These are phyloP conservation scores for Knipowitschia caucasica DNA, from an alignment of 2,797 vertebrate species.

Conservation along the genomic window DNA sequence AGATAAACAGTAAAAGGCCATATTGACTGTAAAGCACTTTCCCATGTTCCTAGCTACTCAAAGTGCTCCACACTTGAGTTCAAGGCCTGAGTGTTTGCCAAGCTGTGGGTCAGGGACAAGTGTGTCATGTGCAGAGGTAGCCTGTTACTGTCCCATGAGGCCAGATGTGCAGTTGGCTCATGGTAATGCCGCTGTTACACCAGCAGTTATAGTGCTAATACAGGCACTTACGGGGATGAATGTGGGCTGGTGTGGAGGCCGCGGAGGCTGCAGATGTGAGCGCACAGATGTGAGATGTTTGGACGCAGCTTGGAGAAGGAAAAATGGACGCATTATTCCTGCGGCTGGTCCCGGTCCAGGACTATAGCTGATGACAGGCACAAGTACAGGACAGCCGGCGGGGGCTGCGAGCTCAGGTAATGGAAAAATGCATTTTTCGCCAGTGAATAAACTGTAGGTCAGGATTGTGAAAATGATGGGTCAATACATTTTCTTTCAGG, in stretches of 20 bases:
- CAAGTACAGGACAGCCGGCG: neutral
- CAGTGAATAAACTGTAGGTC: no score
- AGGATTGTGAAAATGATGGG: no score
- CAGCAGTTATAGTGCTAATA: constrained; percentile 11
- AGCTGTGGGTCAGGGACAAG: constrained; percentile 12
- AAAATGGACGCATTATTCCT: constrained; percentile 67
- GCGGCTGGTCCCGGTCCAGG: constrained; percentile 51
- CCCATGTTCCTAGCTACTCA: no score
- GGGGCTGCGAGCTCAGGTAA: neutral
- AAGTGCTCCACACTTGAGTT: no score
- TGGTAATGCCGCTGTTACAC: constrained; percentile 7
- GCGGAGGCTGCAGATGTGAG: constrained; percentile 51
- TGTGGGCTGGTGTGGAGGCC: constrained; percentile 31
- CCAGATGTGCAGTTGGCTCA: neutral
- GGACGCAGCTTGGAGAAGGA: constrained; percentile 51
- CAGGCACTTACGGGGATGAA: constrained; percentile 32
- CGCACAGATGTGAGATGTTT: constrained; percentile 49
- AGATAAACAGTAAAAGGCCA: no score
- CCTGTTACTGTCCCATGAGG: constrained; percentile 17
- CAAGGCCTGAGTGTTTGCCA: no score
- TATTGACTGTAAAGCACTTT: no score
- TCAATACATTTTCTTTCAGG: no score
- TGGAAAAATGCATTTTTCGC: no score
- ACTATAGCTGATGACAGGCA: constrained; percentile 60
- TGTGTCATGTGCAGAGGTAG: constrained; percentile 22